These are phyloP conservation scores for Chelon labrosus DNA, from an alignment of 2,797 vertebrate species.

Conservation along the genomic window DNA sequence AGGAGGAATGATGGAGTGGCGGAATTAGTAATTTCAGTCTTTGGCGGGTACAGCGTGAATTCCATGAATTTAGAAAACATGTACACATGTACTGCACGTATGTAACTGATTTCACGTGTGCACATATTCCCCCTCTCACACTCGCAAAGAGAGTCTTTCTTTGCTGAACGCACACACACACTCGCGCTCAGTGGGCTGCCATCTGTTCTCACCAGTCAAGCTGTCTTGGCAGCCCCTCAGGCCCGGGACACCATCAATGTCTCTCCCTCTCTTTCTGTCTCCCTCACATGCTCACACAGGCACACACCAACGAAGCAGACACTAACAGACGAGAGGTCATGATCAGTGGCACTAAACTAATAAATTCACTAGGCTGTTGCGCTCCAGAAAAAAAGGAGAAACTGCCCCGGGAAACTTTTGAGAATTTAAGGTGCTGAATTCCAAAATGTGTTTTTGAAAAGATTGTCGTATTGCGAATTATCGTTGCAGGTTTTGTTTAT, in stretches of 20 bases:
- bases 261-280: conserved; percentile 22
- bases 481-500: not conserved
- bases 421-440: not conserved
- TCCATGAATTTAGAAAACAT: not conserved
- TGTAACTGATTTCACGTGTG: conserved; percentile 19
- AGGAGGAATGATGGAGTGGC: conserved; percentile 13
- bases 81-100: not conserved
- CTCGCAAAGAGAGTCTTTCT: conserved; percentile 21
- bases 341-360: conserved; percentile 44
- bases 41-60: conserved; percentile 27
- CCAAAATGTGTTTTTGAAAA: not conserved
- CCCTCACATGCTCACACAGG: conserved; percentile 22
- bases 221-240: conserved; percentile 72
- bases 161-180: conserved; percentile 12
- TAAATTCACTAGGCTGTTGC: conserved; percentile 22
- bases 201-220: conserved; percentile 81
- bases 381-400: conserved; percentile 16
- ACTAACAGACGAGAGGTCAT: conserved; percentile 38
- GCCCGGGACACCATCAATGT: conserved; percentile 63
- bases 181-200: conserved; percentile 52
- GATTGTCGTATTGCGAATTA: not conserved
- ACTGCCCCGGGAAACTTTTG: not conserved
- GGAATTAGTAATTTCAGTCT: conserved; percentile 49
- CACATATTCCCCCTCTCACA: conserved; percentile 35
- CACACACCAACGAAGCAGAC: conserved; percentile 20